Percentiles rank a stretch among this genome's conserved stretches.
phyloP scores from a whole-genome alignment of 2,797 vertebrate genomes.

The Artibeus lituratus region DNA sequence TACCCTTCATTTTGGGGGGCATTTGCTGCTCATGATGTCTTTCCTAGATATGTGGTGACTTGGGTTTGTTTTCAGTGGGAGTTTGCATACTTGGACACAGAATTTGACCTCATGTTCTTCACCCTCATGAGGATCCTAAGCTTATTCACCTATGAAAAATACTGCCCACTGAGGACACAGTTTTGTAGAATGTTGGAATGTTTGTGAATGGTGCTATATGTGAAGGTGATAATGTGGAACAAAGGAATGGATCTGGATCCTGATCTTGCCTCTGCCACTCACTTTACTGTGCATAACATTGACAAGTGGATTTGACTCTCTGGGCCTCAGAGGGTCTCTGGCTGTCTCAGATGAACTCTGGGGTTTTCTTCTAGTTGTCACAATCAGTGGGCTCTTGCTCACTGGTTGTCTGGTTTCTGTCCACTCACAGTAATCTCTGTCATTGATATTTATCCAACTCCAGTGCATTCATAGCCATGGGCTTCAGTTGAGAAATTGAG shows the following conservation, averaged over 20 bases:
- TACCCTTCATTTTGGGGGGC: not conserved
- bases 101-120: not conserved
- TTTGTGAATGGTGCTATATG: not conserved
- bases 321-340: not conserved
- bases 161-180: not conserved
- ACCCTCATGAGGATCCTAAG: not conserved
- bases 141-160: not conserved
- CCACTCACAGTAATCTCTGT: not conserved
- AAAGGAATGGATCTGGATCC: not conserved
- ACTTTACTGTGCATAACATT: not conserved
- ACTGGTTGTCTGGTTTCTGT: not conserved
- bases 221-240: too few relatives aligned
- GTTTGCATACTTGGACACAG: not conserved
- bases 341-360: not conserved
- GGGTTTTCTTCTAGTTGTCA: not conserved
- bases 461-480: fast-evolving
- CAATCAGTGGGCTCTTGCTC: not conserved
- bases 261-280: not conserved
- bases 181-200: not conserved
- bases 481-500: not conserved
- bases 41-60: not conserved
- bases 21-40: not conserved
- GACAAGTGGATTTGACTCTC: not conserved
- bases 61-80: not conserved
- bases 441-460: not conserved